Evolutionary conservation across 2,888 invertebrate genomes (phyloP).

Genomic region (Candidula unifasciata): DNA sequence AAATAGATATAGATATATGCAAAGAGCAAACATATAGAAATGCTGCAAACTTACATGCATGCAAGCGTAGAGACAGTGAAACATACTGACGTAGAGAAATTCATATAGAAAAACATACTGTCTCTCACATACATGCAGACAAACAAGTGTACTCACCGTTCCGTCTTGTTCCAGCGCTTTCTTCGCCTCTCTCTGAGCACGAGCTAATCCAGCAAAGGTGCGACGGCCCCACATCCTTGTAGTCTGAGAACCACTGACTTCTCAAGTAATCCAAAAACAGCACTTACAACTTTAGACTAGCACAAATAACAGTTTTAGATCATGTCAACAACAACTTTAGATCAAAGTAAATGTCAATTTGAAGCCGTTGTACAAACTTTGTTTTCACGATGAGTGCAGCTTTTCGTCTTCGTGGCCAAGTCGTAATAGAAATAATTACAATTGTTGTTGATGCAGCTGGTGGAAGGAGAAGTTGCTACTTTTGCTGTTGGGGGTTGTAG

Average conservation of each 20-base stretch:
- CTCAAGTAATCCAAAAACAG: too few relatives aligned
- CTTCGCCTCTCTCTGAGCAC: constrained; percentile 42
- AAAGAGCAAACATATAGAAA: not conserved
- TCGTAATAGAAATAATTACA: too few relatives aligned
- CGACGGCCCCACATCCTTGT: constrained; percentile 31
- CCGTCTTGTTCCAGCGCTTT: not conserved
- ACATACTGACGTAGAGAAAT: not conserved
- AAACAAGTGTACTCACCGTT: constrained; percentile 18
- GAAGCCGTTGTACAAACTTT: too few relatives aligned
- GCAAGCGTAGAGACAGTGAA: not conserved
- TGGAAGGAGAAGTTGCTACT: too few relatives aligned
- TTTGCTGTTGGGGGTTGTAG: too few relatives aligned
- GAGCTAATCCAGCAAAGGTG: constrained; percentile 42
- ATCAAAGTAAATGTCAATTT: too few relatives aligned
- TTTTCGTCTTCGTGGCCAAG: too few relatives aligned
- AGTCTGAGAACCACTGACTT: not conserved
- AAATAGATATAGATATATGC: not conserved
- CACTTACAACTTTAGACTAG: not conserved
- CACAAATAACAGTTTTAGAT: not conserved
- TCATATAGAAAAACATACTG: not conserved
- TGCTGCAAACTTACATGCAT: too few relatives aligned
- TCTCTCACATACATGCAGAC: constrained; percentile 1
- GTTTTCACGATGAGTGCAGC: too few relatives aligned
- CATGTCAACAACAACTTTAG: too few relatives aligned
- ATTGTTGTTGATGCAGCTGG: too few relatives aligned